phyloP scores from a whole-genome alignment of 2,888 invertebrate genomes.

The Cephus pygmeus region DNA sequence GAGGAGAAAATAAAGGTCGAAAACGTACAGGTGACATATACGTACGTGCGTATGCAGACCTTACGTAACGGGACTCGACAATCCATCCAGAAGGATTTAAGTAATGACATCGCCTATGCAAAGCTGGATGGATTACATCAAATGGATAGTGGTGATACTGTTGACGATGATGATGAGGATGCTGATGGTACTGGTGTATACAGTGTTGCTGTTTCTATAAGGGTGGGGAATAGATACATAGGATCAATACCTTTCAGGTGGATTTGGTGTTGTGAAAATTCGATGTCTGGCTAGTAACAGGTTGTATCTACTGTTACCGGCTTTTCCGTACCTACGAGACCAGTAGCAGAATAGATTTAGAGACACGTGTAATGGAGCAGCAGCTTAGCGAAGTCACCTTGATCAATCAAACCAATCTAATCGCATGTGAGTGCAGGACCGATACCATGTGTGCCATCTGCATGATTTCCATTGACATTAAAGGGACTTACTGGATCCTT shows the following conservation, averaged over 20 bases:
- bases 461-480: conserved; percentile 24
- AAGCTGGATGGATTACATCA: not conserved
- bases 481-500: not conserved
- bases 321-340: not conserved
- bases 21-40: not conserved
- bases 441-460: conserved; percentile 25
- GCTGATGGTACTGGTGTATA: not conserved
- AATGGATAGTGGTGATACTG: not conserved
- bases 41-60: not conserved
- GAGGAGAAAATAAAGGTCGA: conserved; percentile 8
- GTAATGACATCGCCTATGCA: not conserved
- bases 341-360: not conserved
- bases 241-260: not conserved
- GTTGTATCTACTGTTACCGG: not conserved
- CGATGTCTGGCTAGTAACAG: not conserved
- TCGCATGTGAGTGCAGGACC: not conserved
- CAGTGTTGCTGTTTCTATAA: not conserved
- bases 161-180: not conserved
- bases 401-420: not conserved
- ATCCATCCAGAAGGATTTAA: not conserved
- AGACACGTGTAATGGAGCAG: not conserved
- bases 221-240: not conserved
- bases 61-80: not conserved
- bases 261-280: too few relatives aligned
- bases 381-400: not conserved